Evolutionary conservation across 1,140 invertebrate species (phyloP).

Genomic region (Ectropis grisescens): DNA sequence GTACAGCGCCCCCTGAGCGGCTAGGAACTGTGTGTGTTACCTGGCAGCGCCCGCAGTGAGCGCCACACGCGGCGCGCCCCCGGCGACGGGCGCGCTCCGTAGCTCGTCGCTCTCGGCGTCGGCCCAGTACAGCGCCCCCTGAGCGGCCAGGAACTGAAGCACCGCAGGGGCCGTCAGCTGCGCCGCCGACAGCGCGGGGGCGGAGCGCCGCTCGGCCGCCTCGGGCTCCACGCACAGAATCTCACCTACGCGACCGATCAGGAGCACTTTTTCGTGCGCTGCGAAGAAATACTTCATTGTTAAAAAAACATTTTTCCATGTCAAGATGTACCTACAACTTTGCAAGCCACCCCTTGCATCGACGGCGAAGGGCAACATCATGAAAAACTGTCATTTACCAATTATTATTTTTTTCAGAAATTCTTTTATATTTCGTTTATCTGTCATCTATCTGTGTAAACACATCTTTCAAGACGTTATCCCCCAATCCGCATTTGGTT

Average conservation of each 20-base stretch:
- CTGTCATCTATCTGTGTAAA: no score
- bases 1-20: conserved; percentile 77
- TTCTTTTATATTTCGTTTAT: no score
- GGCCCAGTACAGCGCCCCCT: conserved; percentile 83
- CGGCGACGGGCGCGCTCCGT: conserved; percentile 20
- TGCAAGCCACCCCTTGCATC: no score
- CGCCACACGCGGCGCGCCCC: conserved; percentile 78
- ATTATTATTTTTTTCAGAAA: no score
- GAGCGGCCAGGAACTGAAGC: conserved; percentile 78
- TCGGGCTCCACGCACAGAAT: conserved; percentile 87
- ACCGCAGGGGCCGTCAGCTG: conserved; percentile 75
- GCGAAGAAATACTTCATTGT: no score
- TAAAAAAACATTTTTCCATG: no score
- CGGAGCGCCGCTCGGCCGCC: conserved; percentile 81
- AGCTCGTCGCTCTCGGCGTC: conserved; percentile 73
- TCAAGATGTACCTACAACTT: no score
- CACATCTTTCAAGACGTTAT: no score
- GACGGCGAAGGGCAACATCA: no score
- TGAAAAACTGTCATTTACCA: no score
- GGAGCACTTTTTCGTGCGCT: conserved; percentile 82
- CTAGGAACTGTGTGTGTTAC: conserved; percentile 82
- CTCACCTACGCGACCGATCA: conserved; percentile 82
- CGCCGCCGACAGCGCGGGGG: conserved; percentile 81
- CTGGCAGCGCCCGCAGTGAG: conserved; percentile 79
- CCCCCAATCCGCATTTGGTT: no score